Conservation (phyloP, 2,113 vertebrate genomes). For the Petromus typicus region DNA sequence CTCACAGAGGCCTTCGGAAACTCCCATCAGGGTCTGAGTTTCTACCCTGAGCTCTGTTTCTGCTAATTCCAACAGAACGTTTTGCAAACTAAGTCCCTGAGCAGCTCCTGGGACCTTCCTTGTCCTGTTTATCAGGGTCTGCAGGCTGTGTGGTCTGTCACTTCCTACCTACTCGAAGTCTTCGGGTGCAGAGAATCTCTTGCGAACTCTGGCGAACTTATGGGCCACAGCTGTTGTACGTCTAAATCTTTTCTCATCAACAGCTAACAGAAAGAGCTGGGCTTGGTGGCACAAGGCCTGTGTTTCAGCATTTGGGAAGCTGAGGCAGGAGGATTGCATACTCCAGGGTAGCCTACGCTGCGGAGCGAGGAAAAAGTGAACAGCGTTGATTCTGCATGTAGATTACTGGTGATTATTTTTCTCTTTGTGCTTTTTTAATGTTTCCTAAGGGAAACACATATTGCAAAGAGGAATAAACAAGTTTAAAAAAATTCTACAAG, state of each 20-base stretch:
- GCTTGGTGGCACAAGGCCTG: background rate
- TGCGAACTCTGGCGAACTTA: background rate
- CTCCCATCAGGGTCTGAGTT: background rate
- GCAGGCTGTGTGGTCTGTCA: background rate
- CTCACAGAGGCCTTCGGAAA: background rate
- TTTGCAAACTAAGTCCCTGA: background rate
- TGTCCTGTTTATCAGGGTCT: conserved; percentile 54
- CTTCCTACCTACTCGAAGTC: conserved; percentile 16
- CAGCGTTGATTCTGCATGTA: background rate
- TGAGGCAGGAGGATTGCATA: background rate
- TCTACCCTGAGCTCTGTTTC: background rate
- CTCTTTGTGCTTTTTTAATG: background rate
- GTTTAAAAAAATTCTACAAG: background rate
- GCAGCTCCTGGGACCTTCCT: background rate
- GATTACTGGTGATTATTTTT: background rate
- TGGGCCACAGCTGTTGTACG: background rate
- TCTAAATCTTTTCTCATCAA: background rate
- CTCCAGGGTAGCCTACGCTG: background rate
- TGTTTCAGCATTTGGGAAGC: background rate
- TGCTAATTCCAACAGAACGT: background rate
- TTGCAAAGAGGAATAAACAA: background rate
- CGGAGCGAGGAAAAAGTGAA: background rate
- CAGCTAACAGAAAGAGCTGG: background rate
- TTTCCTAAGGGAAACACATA: background rate
- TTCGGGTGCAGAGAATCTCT: no score